phyloP scores from a whole-genome alignment of 2,113 vertebrate genomes.

The Acanthisitta chloris region DNA sequence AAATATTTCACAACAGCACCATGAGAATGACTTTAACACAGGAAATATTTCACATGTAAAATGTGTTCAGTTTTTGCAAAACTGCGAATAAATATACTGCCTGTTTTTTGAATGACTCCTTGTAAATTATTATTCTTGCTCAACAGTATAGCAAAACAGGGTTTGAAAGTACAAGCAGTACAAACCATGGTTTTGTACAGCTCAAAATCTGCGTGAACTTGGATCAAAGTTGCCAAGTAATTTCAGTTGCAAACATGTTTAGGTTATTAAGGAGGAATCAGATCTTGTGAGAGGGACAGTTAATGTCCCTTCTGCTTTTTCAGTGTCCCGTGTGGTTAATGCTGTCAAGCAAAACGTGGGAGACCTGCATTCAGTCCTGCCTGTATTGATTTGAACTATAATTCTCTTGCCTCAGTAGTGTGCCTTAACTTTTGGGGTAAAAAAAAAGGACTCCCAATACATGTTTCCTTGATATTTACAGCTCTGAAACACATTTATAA shows the following conservation, averaged over 20 bases:
- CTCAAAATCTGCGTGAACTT: background rate
- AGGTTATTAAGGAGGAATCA: background rate
- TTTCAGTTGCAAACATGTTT: background rate
- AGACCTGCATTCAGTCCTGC: background rate
- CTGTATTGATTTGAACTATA: background rate
- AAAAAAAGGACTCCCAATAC: background rate
- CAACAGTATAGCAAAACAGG: background rate
- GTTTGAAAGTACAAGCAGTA: background rate
- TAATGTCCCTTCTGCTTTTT: background rate
- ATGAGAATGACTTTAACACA: background rate
- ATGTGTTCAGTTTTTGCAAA: background rate
- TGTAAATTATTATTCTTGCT: background rate
- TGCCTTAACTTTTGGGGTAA: background rate
- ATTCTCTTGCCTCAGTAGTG: background rate
- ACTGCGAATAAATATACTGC: background rate
- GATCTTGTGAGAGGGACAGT: background rate
- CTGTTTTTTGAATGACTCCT: background rate
- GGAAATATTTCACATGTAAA: constrained; percentile 25
- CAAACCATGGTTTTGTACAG: background rate
- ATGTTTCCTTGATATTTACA: background rate
- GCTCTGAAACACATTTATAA: background rate
- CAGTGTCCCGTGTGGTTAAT: background rate
- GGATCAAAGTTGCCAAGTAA: background rate
- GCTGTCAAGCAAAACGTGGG: background rate
- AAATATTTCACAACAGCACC: background rate